Base-by-base conservation (phyloP, 2,797 vertebrate genomes). In the Kryptolebias ocellatus region DNA sequence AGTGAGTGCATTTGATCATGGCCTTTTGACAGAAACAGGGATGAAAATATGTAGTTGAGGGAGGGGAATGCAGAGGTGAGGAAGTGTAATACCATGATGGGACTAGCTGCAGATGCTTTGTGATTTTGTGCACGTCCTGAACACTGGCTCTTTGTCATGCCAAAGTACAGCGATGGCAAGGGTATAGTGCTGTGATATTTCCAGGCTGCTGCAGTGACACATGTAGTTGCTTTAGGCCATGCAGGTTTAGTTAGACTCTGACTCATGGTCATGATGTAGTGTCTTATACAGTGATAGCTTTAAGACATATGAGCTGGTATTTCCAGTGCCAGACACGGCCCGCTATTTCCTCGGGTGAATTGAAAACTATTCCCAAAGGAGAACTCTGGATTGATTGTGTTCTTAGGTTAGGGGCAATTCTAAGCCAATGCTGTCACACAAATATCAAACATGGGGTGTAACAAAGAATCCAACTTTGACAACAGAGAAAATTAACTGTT, bases 261-360 rank as follows among this genome's bases (percentile, higher is more conserved):
- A 91, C 85, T 91, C 87, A 88, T 91, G 85, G 81, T 74, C 79
- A 76, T 92, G 91, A 91, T 91, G 88, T 87, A 91, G 87, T 84
- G 89, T 88, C 80, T 90, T 76, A 83, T 77, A 72, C 78, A 69
- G 74, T 79, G 89, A 89, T 87, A 90, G 89, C 87, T 91, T 74
- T 76, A 74, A 90, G 89, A 90, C 85, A 73, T 89, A 87, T 78
- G 89, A 86, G 86, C 82, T 87, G 85, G 84, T 89, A 85, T 84
- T 90, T 92, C 82, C 74, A 86, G 80, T 74, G 76, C 81, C 79
- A 83, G 85, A 83, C 63, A 63, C 0, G 17, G 70, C 71, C 82
- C 54, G 37, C 76, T 73, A 70, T 89, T 85, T 86, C 81, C 79
- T 56, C 20, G 2, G 74, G 61, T 67, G 83, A 78, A 91, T 88